Evolutionary conservation across 23 tunicate species (phyloP), one percentile per base, ranked within the genome.

Genomic region (Trididemnum miniatum): DNA sequence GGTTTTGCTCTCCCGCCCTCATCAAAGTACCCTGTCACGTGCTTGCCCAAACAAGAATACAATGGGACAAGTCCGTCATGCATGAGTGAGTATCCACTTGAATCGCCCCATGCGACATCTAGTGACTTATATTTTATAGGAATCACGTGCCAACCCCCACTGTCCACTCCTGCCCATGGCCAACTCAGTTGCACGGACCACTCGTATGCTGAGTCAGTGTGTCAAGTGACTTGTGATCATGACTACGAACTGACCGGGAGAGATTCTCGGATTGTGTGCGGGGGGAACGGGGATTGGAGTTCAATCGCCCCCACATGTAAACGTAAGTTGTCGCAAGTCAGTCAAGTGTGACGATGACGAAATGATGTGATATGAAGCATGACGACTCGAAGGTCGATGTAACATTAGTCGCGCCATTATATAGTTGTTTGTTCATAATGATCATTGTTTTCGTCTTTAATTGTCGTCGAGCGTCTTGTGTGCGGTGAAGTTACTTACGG

Each of bases 11-110:
- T 93, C 20, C 84, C 89, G 9, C 51, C 65, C 34, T 59, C 44
- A 28, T 35, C 63, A 20, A 57, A 33, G 34, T 54, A 81, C 34
- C 76, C 86, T 23, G 64, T 88, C 12, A 67, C 65, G 1, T 93
- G 98, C 65, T 80, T 85, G 85, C 71, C 71, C 34, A 91, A 93
- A 49, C 81, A 86, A 22, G 34, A 65, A 35, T 93, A 89, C 65
- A 80, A 80, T 34, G 83, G 78, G 9, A 27, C 92, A 36, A 52
- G 84, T 0, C 83, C 93, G 7, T 52, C 60, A n/a, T 93, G 98
- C 34, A 40, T 78, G 71, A 60, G 97, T 92, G 29, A 62, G 67
- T n/a, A n/a, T n/a, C n/a, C n/a, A n/a, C n/a, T n/a, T n/a, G n/a
- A n/a, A n/a, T n/a, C n/a, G n/a, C n/a, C n/a, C n/a, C n/a, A n/a